A percentile compares a stretch with the other conserved stretches of the same genome.
Conservation (phyloP, 64 coral and sea anemone species). For the Pocillopora verrucosa region DNA sequence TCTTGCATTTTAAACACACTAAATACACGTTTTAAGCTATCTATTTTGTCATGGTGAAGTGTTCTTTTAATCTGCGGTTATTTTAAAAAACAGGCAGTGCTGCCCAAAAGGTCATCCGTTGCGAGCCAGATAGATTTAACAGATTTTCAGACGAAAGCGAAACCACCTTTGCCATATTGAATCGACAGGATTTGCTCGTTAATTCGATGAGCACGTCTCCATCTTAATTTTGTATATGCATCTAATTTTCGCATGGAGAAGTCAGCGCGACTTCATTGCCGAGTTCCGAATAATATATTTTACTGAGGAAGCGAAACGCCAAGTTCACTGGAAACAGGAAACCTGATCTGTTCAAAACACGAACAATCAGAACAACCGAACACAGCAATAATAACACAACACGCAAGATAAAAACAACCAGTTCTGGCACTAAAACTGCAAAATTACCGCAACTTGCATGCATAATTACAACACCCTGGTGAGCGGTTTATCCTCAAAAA, state of each 20-base stretch:
- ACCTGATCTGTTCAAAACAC: constrained; percentile 34
- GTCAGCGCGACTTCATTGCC: background rate
- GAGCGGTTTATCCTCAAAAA: constrained; percentile 2
- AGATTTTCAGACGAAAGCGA: background rate
- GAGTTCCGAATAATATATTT: background rate
- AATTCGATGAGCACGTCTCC: background rate
- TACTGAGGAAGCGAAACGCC: background rate
- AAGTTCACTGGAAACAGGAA: background rate
- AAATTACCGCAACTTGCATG: constrained; percentile 3
- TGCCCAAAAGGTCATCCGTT: constrained; percentile 14
- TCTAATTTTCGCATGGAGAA: background rate
- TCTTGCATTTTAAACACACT: background rate
- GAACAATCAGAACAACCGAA: background rate
- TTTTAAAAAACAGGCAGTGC: background rate
- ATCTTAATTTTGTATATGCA: background rate
- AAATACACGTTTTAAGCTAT: background rate
- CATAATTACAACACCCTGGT: constrained; percentile 16
- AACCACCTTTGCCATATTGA: background rate
- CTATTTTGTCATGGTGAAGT: background rate
- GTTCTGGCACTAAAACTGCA: background rate
- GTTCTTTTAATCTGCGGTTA: background rate
- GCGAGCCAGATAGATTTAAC: background rate
- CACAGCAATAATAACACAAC: background rate
- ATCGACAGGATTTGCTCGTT: background rate
- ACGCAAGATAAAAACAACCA: constrained; percentile 2